phyloP scores from a whole-genome alignment of 2,888 invertebrate species.

The Nephrotoma guestfalica region DNA sequence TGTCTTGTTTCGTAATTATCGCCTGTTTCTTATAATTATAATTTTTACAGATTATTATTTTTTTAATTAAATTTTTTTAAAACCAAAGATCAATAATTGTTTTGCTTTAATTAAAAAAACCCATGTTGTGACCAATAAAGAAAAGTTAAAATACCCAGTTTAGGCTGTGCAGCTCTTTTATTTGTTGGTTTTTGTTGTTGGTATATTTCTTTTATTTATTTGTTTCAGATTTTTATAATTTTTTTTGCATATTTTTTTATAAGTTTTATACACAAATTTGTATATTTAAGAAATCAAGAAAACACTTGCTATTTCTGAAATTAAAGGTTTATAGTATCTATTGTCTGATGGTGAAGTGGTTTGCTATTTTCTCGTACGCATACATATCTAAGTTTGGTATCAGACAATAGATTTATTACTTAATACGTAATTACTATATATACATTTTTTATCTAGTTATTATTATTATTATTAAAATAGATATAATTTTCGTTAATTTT shows the following conservation, averaged over 20 bases:
- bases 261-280: not conserved
- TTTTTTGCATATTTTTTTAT: not conserved
- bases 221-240: not conserved
- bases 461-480: not conserved
- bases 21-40: not conserved
- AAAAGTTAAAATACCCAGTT: not conserved
- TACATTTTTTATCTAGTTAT: not conserved
- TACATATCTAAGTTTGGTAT: not conserved
- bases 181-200: not conserved
- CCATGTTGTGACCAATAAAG: not conserved
- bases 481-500: not conserved
- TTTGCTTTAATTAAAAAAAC: not conserved
- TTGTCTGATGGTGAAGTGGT: not conserved
- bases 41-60: not conserved
- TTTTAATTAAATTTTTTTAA: not conserved
- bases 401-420: not conserved
- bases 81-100: not conserved
- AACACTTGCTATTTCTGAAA: not conserved
- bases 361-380: not conserved
- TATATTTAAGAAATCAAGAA: not conserved
- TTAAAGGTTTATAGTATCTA: not conserved
- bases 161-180: not conserved
- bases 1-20: not conserved
- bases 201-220: not conserved
- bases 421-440: not conserved